These are phyloP conservation scores for Neomorphus geoffroyi DNA, from an alignment of 2,797 vertebrate species.

Conservation along the genomic window DNA sequence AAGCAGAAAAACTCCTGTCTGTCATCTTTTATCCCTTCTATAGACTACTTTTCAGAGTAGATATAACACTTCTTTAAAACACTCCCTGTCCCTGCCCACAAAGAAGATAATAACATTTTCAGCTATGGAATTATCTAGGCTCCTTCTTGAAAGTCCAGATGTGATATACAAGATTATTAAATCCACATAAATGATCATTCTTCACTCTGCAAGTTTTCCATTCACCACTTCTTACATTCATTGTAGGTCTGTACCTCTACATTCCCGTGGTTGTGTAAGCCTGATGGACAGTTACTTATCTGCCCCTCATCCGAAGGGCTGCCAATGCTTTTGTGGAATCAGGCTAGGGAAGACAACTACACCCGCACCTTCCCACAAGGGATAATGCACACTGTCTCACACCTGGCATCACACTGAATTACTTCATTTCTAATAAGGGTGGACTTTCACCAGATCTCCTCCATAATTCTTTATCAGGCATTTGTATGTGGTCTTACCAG, in stretches of 20 bases:
- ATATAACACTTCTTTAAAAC: background rate
- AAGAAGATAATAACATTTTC: background rate
- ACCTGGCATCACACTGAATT: background rate
- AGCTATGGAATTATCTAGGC: background rate
- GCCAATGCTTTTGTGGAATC: background rate
- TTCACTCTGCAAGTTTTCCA: background rate
- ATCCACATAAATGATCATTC: background rate
- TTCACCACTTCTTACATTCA: background rate
- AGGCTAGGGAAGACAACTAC: background rate
- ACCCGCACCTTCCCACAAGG: background rate
- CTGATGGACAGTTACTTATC: background rate
- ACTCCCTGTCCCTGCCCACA: background rate
- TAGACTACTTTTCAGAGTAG: background rate
- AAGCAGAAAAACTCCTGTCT: background rate
- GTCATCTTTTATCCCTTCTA: background rate
- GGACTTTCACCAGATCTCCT: background rate
- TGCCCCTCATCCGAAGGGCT: accelerated
- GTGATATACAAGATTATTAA: background rate
- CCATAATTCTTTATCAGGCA: background rate
- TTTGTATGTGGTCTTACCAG: background rate
- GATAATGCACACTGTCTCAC: background rate
- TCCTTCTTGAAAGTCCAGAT: background rate
- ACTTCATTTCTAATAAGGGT: background rate
- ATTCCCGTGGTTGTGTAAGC: accelerated
- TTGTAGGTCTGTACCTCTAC: background rate